These are phyloP conservation scores for Tanypteryx hageni DNA, from an alignment of 2,888 invertebrate genomes.

Conservation along the genomic window DNA sequence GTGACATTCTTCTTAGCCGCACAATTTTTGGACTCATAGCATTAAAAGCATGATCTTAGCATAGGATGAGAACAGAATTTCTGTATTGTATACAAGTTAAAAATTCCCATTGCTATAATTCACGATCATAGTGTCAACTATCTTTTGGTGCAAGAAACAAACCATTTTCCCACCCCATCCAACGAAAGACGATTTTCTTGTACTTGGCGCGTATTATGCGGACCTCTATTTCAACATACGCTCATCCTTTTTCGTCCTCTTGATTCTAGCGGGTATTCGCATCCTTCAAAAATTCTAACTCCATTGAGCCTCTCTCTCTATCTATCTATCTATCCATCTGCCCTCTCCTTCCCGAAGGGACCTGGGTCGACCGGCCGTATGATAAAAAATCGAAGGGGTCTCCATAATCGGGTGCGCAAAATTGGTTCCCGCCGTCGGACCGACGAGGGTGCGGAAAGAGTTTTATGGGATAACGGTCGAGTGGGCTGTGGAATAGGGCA, in stretches of 20 bases:
- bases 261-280: background rate
- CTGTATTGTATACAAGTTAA: too few relatives aligned
- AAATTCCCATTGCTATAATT: too few relatives aligned
- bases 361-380: background rate
- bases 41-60: too few relatives aligned
- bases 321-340: too few relatives aligned
- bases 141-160: too few relatives aligned
- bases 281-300: background rate
- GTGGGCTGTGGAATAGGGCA: background rate
- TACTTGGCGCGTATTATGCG: too few relatives aligned
- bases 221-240: background rate
- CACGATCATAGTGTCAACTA: too few relatives aligned
- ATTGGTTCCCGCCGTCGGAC: background rate
- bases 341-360: background rate
- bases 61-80: too few relatives aligned
- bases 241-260: background rate
- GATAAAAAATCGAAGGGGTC: constrained; percentile 8
- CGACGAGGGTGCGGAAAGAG: background rate
- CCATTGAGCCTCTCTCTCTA: background rate
- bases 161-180: too few relatives aligned
- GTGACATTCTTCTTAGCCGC: too few relatives aligned
- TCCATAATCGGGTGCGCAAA: background rate
- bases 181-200: too few relatives aligned
- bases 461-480: background rate
- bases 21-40: too few relatives aligned